phyloP scores from a whole-genome alignment of 2,888 invertebrate genomes.

The Drosophila monieri region DNA sequence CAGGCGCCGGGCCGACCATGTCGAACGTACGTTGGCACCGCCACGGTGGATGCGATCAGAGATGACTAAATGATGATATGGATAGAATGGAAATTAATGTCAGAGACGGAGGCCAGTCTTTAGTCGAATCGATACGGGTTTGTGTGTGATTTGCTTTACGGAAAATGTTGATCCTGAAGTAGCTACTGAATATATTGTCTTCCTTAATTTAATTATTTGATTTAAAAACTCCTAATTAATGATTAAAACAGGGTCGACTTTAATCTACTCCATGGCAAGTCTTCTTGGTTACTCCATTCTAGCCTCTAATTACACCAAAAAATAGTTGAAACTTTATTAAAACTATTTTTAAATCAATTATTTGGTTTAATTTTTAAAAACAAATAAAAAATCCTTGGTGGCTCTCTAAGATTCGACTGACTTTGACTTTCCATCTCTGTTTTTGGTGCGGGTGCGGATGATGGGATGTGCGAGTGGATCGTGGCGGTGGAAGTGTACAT shows the following conservation, averaged over 20 bases:
- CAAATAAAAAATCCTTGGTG: no score
- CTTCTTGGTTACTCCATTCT: no score
- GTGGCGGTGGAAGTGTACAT: conserved; percentile 10
- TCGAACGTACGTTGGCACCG: conserved; percentile 26
- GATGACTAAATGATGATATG: conserved; percentile 69
- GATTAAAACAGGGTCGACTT: no score
- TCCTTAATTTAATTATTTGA: no score
- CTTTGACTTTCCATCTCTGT: conserved; percentile 36
- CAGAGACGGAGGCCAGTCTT: conserved; percentile 62
- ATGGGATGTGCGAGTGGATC: conserved; percentile 25
- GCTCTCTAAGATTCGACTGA: neutral
- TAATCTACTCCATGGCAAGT: no score
- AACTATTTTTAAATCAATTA: no score
- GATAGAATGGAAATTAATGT: conserved; percentile 69
- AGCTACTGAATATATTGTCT: neutral
- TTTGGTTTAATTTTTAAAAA: no score
- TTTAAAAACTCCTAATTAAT: no score
- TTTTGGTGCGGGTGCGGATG: conserved; percentile 31
- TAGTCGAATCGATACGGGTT: conserved; percentile 11
- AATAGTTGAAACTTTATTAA: no score
- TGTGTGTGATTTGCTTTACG: neutral
- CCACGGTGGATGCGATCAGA: conserved; percentile 50
- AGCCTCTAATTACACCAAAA: no score
- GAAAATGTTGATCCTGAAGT: neutral
- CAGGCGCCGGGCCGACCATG: conserved; percentile 31